phyloP scores from a whole-genome alignment of 2,113 vertebrate species.

The Myanophis thanlyinensis region DNA sequence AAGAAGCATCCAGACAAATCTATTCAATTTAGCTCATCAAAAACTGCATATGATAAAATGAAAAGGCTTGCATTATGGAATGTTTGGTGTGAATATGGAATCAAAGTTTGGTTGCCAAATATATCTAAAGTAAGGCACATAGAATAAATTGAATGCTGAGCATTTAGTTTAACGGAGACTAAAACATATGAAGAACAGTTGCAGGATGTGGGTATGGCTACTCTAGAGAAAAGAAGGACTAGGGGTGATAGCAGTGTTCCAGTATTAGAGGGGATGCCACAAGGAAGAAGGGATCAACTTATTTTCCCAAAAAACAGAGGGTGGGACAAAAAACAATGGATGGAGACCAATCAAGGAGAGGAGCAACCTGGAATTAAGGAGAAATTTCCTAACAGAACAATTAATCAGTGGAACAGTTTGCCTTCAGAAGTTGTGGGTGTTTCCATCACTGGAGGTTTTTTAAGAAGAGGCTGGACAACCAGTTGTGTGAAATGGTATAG shows the following conservation, averaged over 20 bases:
- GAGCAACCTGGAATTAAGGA: background rate
- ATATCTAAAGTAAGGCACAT: background rate
- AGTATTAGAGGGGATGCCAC: background rate
- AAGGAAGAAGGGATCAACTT: background rate
- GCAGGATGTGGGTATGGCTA: background rate
- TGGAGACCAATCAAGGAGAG: background rate
- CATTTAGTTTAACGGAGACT: background rate
- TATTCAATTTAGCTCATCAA: background rate
- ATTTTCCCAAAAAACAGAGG: background rate
- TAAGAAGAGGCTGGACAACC: background rate
- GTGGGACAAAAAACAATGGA: background rate
- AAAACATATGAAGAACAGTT: background rate
- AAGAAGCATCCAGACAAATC: background rate
- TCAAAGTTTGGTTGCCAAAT: background rate
- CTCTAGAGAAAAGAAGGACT: background rate
- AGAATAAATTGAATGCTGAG: background rate
- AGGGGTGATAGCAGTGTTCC: background rate
- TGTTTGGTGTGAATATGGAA: background rate
- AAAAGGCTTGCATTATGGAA: background rate
- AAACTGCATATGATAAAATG: background rate
- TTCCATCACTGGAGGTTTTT: background rate
- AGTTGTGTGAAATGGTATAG: background rate
- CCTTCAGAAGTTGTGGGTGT: background rate
- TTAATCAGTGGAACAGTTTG: too few species aligned
- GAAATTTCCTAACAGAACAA: background rate